Conservation (phyloP, 2,888 invertebrate species). For the Caradrina kadenii region DNA sequence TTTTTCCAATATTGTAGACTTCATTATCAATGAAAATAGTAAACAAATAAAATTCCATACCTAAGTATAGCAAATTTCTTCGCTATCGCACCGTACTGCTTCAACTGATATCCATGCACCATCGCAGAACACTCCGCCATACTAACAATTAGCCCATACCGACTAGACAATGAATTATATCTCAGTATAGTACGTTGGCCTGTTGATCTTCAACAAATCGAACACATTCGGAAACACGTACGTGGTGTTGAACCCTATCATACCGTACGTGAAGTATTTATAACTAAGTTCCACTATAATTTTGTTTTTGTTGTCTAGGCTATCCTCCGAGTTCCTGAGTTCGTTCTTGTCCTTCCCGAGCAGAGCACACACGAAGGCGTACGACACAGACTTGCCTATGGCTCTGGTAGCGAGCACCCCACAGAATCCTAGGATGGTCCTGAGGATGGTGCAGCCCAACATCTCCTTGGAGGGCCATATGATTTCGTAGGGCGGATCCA, state of each 20-base stretch:
- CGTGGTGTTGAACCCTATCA: conserved; percentile 95
- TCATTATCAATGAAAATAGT: neutral
- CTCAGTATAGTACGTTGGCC: conserved; percentile 96
- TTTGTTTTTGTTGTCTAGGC: conserved; percentile 93
- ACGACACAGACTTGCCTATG: conserved; percentile 92
- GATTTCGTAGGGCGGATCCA: conserved; percentile 93
- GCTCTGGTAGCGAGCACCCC: conserved; percentile 93
- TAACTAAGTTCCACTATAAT: conserved; percentile 95
- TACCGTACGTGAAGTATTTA: conserved; percentile 95
- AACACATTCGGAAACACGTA: conserved; percentile 95
- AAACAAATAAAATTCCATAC: neutral
- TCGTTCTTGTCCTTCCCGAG: conserved; percentile 92
- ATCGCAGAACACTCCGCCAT: conserved; percentile 15
- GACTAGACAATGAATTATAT: conserved; percentile 87
- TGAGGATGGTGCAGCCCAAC: conserved; percentile 92
- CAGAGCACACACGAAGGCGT: conserved; percentile 93
- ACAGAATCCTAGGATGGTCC: conserved; percentile 94
- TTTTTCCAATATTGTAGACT: neutral
- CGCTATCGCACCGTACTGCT: conserved; percentile 10
- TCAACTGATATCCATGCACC: conserved; percentile 7
- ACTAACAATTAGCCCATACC: conserved; percentile 18
- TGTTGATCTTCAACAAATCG: conserved; percentile 93
- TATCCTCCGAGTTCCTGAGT: conserved; percentile 92
- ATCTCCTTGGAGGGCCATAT: conserved; percentile 95
- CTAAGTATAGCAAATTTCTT: conserved; percentile 4